Percentiles rank a stretch among this genome's conserved stretches.
Conservation (phyloP, 2,797 vertebrate genomes). For the Coccyzus lansbergi region DNA sequence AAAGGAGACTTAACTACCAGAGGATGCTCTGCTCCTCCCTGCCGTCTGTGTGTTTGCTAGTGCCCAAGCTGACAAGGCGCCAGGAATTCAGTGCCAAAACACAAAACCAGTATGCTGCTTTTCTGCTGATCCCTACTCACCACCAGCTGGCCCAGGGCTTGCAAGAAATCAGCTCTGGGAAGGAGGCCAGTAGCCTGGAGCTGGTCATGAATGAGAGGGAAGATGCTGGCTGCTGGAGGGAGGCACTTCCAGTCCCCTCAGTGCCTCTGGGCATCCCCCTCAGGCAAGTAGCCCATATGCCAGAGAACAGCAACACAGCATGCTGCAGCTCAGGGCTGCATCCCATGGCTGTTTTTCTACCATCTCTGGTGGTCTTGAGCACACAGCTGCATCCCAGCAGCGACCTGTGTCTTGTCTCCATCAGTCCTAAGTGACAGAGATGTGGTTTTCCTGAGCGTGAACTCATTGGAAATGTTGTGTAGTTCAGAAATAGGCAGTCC, state of each 20-base stretch:
- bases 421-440: neutral
- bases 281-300: accelerated
- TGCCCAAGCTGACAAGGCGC: accelerated
- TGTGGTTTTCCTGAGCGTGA: neutral
- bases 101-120: neutral
- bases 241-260: accelerated
- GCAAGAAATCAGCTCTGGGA: neutral
- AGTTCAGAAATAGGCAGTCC: neutral
- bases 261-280: neutral
- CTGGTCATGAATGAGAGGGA: neutral
- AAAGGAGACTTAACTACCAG: neutral
- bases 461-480: neutral
- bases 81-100: neutral
- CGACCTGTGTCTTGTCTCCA: neutral
- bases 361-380: neutral
- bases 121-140: neutral
- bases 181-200: neutral
- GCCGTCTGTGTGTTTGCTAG: neutral
- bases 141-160: neutral
- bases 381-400: neutral
- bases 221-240: neutral
- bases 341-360: neutral
- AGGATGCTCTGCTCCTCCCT: neutral
- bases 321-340: neutral
- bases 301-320: neutral